These are phyloP conservation scores for Esox masquinongy DNA, from an alignment of 2,797 vertebrate genomes.

Conservation along the genomic window DNA sequence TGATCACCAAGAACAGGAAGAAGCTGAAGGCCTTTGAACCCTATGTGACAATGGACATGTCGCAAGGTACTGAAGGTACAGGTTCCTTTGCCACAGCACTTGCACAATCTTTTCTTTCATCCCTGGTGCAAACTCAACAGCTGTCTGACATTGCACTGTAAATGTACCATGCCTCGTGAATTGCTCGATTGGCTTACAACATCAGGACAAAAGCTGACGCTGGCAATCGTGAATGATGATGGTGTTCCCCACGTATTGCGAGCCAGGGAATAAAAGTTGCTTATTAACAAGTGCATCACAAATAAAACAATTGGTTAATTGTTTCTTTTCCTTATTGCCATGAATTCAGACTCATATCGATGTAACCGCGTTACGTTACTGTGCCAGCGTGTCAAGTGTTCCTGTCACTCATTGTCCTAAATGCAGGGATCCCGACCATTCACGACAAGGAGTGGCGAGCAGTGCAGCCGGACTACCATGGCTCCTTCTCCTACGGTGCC, in stretches of 20 bases:
- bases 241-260: neutral
- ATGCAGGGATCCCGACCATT: conserved; percentile 87
- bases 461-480: conserved; percentile 87
- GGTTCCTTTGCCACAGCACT: neutral
- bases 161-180: neutral
- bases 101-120: neutral
- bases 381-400: neutral
- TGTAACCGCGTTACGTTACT: neutral
- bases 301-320: neutral
- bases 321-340: neutral
- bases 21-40: conserved; percentile 88
- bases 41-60: conserved; percentile 93
- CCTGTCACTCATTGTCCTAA: conserved; percentile 6
- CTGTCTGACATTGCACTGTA: neutral
- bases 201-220: neutral
- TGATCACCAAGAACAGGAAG: conserved; percentile 89
- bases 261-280: neutral
- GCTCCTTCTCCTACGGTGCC: conserved; percentile 92
- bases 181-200: neutral
- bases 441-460: conserved; percentile 82
- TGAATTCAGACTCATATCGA: neutral
- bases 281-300: neutral
- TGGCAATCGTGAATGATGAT: neutral
- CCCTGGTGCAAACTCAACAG: neutral
- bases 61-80: conserved; percentile 78